Base-by-base conservation (phyloP, 1,140 invertebrate species). In the Heliconius congener region DNA sequence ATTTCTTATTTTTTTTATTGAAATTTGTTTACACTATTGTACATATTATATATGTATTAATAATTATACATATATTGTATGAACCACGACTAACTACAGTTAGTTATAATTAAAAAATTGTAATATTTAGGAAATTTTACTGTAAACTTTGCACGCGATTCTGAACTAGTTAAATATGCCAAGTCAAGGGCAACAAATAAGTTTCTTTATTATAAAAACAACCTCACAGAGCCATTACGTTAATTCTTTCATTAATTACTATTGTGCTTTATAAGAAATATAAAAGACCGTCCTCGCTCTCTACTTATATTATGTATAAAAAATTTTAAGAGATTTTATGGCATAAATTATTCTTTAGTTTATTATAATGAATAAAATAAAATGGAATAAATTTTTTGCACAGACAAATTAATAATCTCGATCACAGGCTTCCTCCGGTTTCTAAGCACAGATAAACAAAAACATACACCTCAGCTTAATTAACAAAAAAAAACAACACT, bases 131-230 rank as follows among this genome's bases (percentile, higher is more conserved):
- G 55, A 73, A 73, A 73, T 57, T 72, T 27, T 23, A 50, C 19
- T 60, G 37, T 55, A 39, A 77, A 57, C 42, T 72, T 72, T 37
- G 30, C 71, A 73, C 71, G 76, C 71, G 71, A 73, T 78, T 60
- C 60, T 66, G 8, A 66, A 6, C 37, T 73, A 50, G 71, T 42
- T 52, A 42, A 78, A 78, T 78, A 78, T 70, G 13, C 77, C 55
- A 79, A 79, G 72, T 71, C 78, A 82, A 82, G 78, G 78, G 80
- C 78, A 50, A 75, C 75, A 82, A 82, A 73, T 77, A 76, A 74
- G 50, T 30, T 79, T 70, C 77, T 73, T 46, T 55, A 73, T 76
- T 71, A 71, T 76, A 81, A 80, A 74, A 81, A 81, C 57, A 74
- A 78, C 74, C 73, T 78, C 42, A 60, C 27, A 78, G 39, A 34